Evolutionary conservation across 2,888 invertebrate genomes (phyloP).

Genomic region (Pristionchus japonicus): DNA sequence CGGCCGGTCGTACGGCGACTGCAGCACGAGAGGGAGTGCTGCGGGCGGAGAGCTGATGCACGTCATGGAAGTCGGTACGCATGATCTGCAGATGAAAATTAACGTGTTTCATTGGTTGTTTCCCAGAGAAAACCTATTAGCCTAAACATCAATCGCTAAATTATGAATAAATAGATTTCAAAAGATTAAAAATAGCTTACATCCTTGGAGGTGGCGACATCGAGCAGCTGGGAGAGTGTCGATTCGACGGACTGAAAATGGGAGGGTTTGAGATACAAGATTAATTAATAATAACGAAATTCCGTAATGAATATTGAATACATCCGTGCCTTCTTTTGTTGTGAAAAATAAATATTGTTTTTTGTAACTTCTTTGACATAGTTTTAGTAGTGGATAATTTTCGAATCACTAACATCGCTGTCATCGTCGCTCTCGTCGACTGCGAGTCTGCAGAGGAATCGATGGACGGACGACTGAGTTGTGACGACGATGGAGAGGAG

Average conservation of each 20-base stretch:
- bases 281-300: too few relatives aligned
- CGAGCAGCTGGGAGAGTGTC: conserved; percentile 32
- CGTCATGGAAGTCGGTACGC: conserved; percentile 17
- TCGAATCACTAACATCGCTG: neutral
- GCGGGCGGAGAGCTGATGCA: conserved; percentile 6
- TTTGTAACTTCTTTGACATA: neutral
- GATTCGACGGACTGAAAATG: conserved; percentile 6
- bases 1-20: neutral
- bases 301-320: too few relatives aligned
- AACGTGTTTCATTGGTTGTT: too few relatives aligned
- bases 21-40: conserved; percentile 18
- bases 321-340: too few relatives aligned
- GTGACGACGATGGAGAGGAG: conserved; percentile 67
- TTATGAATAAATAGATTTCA: neutral
- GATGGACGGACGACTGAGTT: conserved; percentile 69
- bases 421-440: conserved; percentile 12
- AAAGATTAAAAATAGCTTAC: neutral
- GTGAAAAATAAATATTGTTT: neutral
- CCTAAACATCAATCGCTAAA: neutral
- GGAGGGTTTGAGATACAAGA: neutral
- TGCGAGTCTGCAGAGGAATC: conserved; percentile 56
- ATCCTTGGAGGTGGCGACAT: conserved; percentile 20
- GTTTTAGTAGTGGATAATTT: too few relatives aligned
- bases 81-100: neutral
- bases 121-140: neutral